Base-by-base conservation (phyloP, 2,888 invertebrate species). In the Lasioglossum morio region DNA sequence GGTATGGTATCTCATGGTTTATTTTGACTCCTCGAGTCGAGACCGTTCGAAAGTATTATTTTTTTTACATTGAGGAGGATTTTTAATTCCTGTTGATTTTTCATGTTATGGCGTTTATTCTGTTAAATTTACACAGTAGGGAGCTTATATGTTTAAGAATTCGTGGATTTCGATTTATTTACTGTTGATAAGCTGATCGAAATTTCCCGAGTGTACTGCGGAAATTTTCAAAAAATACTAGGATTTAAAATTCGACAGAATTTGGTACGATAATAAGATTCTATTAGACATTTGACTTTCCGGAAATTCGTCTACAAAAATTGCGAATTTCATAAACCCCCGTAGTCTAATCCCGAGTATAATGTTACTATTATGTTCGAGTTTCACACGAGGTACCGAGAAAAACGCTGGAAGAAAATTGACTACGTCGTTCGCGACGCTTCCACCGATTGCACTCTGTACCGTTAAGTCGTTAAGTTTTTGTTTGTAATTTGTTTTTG, bases 401-500 rank as follows among this genome's bases (percentile, higher is more conserved):
- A 12, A 16, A 16, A 30, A 16, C 27, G 4, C 14, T 8, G 19
- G 23, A n/a, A n/a, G 30, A 30, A 7, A 30, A 16, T 63, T 16
- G 27, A 27, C 30, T 16, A 16, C n/a, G 37, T 70, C n/a, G n/a
- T 70, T 23, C 4, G 19, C 75, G n/a, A 46, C 34, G 63, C 23
- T 30, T 23, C 53, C 12, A n/a, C 16, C 16, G 73, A 48, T 79
- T 87, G 79, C 80, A 82, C 34, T 46, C 19, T 10, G 53, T 69
- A 37, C 14, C 60, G 57, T 46, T 34, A 53, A 53, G 53, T 66
- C 77, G 89, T 88, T 88, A 87, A 88, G 88, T 88, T 87, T 90
- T 40, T 87, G 83, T 84, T 90, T 89, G 77, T 76, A 34, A 66
- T 34, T 77, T 63, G 40, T 69, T 87, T 40, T 66, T 63, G 79